Percentiles rank a stretch among this genome's conserved stretches.
These are phyloP conservation scores for Noctilio leporinus DNA, from an alignment of 2,113 vertebrate genomes.

Conservation along the genomic window DNA sequence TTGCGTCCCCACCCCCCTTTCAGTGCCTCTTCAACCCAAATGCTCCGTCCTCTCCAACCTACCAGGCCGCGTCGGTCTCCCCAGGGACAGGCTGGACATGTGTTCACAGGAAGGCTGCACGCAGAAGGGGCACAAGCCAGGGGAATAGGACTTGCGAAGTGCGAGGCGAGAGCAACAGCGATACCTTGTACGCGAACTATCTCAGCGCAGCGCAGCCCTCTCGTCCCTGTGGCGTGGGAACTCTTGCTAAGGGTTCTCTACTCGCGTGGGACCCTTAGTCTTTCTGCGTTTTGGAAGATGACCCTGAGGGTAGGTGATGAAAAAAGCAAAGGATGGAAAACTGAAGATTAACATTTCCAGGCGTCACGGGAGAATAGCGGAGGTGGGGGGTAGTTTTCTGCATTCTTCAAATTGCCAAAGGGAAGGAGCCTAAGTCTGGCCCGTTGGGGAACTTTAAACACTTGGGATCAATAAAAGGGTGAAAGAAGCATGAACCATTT, in stretches of 20 bases:
- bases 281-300: background rate
- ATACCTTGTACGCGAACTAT: background rate
- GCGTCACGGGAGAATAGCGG: background rate
- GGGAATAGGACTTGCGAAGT: background rate
- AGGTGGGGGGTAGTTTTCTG: conserved; percentile 8
- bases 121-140: accelerated
- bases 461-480: background rate
- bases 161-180: background rate
- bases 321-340: background rate
- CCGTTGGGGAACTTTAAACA: background rate
- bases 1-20: background rate
- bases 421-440: background rate
- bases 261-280: no score
- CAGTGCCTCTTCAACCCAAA: background rate
- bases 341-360: background rate
- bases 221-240: background rate
- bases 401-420: conserved; percentile 5
- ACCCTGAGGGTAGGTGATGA: background rate
- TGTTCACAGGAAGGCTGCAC: background rate
- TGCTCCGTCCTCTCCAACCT: background rate
- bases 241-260: background rate
- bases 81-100: background rate
- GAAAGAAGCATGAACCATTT: background rate
- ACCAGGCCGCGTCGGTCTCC: background rate
- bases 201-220: background rate